Evolutionary conservation across 2,797 vertebrate genomes (phyloP).

Genomic region (Graptemys geographica): DNA sequence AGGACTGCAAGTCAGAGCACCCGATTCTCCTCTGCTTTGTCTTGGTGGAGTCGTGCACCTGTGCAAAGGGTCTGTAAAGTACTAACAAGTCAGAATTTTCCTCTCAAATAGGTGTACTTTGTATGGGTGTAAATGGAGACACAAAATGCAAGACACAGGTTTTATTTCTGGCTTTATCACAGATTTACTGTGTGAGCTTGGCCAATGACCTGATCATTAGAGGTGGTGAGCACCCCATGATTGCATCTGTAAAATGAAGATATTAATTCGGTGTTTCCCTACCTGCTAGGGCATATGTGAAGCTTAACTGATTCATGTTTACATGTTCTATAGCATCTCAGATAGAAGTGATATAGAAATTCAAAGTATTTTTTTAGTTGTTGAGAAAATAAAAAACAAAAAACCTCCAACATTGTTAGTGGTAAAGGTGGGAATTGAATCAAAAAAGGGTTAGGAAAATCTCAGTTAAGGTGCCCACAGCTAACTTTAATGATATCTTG

Average conservation of each 20-base stretch:
- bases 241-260: background rate
- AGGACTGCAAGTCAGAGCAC: background rate
- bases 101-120: background rate
- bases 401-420: background rate
- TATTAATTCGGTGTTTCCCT: background rate
- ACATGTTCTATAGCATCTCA: background rate
- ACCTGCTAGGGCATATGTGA: too few relatives aligned
- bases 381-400: too few relatives aligned
- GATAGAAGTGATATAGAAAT: background rate
- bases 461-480: background rate
- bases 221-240: background rate
- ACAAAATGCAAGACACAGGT: background rate
- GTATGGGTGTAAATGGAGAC: background rate
- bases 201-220: background rate
- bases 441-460: background rate
- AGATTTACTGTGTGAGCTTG: background rate
- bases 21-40: background rate
- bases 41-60: background rate
- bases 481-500: background rate
- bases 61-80: too few relatives aligned
- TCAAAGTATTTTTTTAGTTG: background rate
- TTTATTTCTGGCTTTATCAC: background rate
- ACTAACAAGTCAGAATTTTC: too few relatives aligned
- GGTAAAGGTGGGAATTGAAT: background rate
- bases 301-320: too few relatives aligned